phyloP scores from a whole-genome alignment of 2,113 vertebrate genomes.

The Cyrtonyx montezumae region DNA sequence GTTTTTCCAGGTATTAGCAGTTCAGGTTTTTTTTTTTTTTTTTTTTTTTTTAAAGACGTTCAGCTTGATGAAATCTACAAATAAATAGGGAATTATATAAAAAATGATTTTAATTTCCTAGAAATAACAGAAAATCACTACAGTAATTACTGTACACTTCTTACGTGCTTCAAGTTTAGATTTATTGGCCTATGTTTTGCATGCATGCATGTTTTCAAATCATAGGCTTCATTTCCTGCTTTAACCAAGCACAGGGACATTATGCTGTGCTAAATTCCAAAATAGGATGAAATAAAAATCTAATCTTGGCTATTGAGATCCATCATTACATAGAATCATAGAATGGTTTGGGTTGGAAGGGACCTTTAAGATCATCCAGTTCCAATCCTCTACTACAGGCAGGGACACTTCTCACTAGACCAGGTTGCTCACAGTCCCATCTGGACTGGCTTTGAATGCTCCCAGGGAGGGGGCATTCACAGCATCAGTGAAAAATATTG shows the following conservation, averaged over 20 bases:
- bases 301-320: neutral
- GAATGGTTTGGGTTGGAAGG: too few relatives aligned
- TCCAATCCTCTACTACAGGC: too few relatives aligned
- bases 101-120: neutral
- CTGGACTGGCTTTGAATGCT: too few relatives aligned
- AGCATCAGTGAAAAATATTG: neutral
- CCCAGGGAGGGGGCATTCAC: too few relatives aligned
- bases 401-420: too few relatives aligned
- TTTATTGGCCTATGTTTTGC: neutral
- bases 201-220: neutral
- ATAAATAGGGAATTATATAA: neutral
- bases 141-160: neutral
- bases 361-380: too few relatives aligned
- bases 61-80: neutral
- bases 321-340: neutral
- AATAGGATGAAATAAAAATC: neutral
- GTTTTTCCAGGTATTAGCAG: neutral
- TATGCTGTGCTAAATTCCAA: neutral
- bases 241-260: neutral
- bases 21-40: neutral
- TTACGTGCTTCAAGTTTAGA: neutral
- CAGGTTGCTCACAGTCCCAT: too few relatives aligned
- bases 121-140: neutral
- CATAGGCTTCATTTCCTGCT: neutral
- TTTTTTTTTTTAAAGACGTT: neutral